phyloP scores from a whole-genome alignment of 2,113 vertebrate genomes.

The Chaetura pelagica region DNA sequence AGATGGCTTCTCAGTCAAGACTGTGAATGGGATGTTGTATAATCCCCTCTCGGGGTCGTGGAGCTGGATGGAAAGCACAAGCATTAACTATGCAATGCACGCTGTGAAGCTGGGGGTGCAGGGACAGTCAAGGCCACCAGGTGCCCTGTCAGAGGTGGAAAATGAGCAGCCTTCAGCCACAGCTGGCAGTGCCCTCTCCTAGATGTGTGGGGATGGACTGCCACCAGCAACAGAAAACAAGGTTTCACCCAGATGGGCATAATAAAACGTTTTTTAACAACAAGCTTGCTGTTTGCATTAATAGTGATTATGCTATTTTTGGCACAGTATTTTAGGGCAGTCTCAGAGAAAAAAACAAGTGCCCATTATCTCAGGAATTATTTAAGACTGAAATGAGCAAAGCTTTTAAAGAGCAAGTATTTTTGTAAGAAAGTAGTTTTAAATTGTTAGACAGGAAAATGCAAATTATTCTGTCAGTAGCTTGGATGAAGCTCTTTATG shows the following conservation, averaged over 20 bases:
- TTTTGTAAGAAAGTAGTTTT: background rate
- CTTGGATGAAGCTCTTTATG: background rate
- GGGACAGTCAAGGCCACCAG: background rate
- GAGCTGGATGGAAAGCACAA: constrained; percentile 85
- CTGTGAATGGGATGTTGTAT: constrained; percentile 89
- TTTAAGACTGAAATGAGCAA: background rate
- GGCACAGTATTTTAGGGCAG: background rate
- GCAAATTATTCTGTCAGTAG: background rate
- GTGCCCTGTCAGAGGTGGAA: background rate
- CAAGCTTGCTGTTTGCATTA: background rate
- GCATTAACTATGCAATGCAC: constrained; percentile 91
- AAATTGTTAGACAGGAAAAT: background rate
- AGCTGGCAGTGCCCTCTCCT: background rate
- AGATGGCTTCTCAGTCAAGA: constrained; percentile 89
- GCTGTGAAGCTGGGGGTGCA: constrained; percentile 78
- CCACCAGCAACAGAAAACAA: background rate
- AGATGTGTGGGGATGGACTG: background rate
- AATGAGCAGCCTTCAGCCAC: background rate
- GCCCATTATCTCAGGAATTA: background rate
- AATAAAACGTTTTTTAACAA: constrained; percentile 27
- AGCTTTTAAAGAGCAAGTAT: background rate
- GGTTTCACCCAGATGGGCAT: background rate
- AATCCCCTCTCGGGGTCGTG: constrained; percentile 87
- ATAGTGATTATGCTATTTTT: background rate
- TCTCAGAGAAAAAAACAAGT: background rate